phyloP scores from a whole-genome alignment of 1,140 invertebrate genomes.

The Drosophila tristis region DNA sequence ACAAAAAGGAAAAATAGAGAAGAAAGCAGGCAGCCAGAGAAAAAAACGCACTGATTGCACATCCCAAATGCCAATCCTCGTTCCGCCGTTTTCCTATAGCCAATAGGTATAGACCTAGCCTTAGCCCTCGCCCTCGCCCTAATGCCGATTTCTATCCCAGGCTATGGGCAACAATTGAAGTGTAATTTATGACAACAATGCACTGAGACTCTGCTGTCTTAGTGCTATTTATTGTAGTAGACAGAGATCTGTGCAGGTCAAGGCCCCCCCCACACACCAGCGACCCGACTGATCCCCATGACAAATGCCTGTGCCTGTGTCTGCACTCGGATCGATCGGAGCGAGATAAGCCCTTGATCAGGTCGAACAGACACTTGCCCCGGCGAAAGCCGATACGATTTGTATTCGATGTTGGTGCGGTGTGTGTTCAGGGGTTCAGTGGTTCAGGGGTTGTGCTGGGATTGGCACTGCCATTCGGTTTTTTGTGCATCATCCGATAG shows the following conservation, averaged over 20 bases:
- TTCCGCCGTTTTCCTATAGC: conserved; percentile 1
- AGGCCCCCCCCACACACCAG: conserved; percentile 17
- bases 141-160: conserved; percentile 11
- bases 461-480: conserved; percentile 31
- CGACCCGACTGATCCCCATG: conserved; percentile 56
- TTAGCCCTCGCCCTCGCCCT: too few species aligned
- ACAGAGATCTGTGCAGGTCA: conserved; percentile 27
- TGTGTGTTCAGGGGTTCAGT: conserved; percentile 2
- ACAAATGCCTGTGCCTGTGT: conserved; percentile 58
- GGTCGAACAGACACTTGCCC: conserved; percentile 72
- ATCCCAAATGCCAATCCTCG: conserved; percentile 26
- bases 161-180: conserved; percentile 64
- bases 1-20: conserved; percentile 36
- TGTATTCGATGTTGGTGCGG: conserved; percentile 27
- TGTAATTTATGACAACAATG: conserved; percentile 81
- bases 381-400: conserved; percentile 54
- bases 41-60: conserved; percentile 52
- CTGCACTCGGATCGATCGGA: conserved; percentile 32
- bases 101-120: neutral
- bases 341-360: conserved; percentile 78
- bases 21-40: conserved; percentile 12
- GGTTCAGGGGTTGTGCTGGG: conserved; percentile 37
- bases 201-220: conserved; percentile 16
- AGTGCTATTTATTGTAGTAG: conserved; percentile 1
- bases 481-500: conserved; percentile 17